These are phyloP conservation scores for Pentalonia nigronervosa DNA, from an alignment of 1,140 invertebrate genomes.

Conservation along the genomic window DNA sequence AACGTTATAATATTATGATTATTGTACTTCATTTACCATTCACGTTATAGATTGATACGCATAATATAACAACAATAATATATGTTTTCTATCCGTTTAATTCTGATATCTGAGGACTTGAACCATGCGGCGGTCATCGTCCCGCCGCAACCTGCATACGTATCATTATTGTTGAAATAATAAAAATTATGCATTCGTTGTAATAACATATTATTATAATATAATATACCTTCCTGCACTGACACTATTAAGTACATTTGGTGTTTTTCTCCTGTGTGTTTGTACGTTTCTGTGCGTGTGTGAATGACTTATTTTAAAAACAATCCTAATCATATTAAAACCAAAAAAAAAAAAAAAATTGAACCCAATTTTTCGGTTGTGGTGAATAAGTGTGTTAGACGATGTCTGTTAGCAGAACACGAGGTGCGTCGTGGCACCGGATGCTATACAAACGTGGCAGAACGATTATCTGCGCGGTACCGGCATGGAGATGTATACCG, in stretches of 20 bases:
- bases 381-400: constrained; percentile 58
- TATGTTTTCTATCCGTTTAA: background rate
- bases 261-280: background rate
- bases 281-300: constrained; percentile 5
- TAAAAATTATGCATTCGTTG: background rate
- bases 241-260: background rate
- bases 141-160: too few relatives aligned
- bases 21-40: background rate
- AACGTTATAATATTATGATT: background rate
- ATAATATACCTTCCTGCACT: background rate
- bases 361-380: constrained; percentile 41
- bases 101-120: background rate
- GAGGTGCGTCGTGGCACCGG: constrained; percentile 76
- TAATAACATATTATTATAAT: background rate
- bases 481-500: constrained; percentile 99
- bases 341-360: background rate
- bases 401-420: constrained; percentile 57
- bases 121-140: background rate
- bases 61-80: background rate
- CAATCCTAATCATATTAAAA: background rate
- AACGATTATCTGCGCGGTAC: constrained; percentile 99
- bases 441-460: constrained; percentile 97
- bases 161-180: background rate
- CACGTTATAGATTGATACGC: background rate
- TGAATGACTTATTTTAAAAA: background rate